Evolutionary conservation across 37 sponge, comb jelly and placozoan species (phyloP).

Genomic region (Beroe forskalii): DNA sequence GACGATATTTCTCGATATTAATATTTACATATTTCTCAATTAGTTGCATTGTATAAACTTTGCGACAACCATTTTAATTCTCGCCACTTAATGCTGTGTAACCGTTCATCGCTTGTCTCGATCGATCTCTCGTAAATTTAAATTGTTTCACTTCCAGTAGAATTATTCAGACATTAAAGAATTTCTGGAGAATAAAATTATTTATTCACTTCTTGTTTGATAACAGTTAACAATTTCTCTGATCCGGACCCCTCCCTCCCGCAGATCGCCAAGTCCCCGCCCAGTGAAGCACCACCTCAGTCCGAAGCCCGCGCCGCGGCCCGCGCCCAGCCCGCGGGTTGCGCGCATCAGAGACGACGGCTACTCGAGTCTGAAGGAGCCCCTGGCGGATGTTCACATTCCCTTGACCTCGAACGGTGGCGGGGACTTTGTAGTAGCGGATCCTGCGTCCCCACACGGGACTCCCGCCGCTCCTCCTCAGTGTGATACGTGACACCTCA

Average conservation of each 20-base stretch:
- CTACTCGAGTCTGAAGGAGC: constrained; percentile 61
- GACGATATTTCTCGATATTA: too few relatives aligned
- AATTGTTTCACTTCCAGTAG: too few relatives aligned
- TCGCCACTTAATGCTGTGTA: too few relatives aligned
- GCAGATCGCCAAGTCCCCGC: constrained; percentile 6
- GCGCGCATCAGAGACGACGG: constrained; percentile 48
- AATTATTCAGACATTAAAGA: too few relatives aligned
- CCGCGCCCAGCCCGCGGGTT: background rate
- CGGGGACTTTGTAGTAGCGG: background rate
- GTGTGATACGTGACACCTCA: background rate
- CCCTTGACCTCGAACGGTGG: constrained; percentile 17
- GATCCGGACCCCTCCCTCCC: background rate
- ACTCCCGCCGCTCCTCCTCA: background rate
- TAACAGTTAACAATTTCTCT: too few relatives aligned
- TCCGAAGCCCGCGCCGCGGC: background rate
- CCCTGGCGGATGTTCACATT: constrained; percentile 1
- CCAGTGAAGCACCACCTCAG: constrained; percentile 9
- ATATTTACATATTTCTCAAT: too few relatives aligned
- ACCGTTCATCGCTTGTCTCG: too few relatives aligned
- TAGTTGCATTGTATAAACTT: too few relatives aligned
- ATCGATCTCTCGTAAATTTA: too few relatives aligned
- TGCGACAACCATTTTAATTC: too few relatives aligned
- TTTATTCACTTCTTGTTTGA: too few relatives aligned
- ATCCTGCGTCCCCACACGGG: background rate
- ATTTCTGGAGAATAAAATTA: too few relatives aligned